Base-by-base conservation (phyloP, 2,113 vertebrate species). In the Zootoca vivipara region DNA sequence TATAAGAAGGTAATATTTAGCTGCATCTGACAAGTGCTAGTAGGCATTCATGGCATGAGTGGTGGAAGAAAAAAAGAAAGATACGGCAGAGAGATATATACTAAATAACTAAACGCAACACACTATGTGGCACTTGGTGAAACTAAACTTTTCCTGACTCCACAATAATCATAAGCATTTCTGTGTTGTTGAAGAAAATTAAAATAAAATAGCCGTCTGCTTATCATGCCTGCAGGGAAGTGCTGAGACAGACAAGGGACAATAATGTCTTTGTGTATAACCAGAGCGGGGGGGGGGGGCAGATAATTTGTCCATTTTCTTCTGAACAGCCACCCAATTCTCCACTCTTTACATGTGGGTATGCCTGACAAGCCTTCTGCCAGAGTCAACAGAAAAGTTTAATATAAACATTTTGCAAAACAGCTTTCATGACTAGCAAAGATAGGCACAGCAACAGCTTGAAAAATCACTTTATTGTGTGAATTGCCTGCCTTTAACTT, bases 131-230 rank as follows among this genome's bases (percentile, higher is more conserved):
- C 95, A 96, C 94, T 97, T 96, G 96, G 96, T 95, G 93, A 96
- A 96, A 96, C 96, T 94, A 96, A 97, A 97, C 97, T 97, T 97
- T 96, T 94, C 96, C 97, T 96, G 96, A 96, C 96, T 97, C 96
- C 95, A 96, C 96, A 95, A 97, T 97, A 97, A 97, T 97, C 96
- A 96, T 97, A 97, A 97, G 94, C 95, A 97, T 97, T 97, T 97
- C 97, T 93, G 95, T 89, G 94, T 97, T 95, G 95, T 95, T 95
- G 96, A 87, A 94, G 95, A 96, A 96, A 97, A 97, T 97, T 97
- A 97, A 97, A 97, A 95, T 92, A 95, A 97, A 97, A 96, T 96
- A 96, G 93, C 96, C 94, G 92, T 90, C 94, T 94, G 94, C 96
- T 96, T 96, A 96, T 95, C 96, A 96, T 96, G 97, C 94, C 95